Base-by-base conservation (phyloP, 1,140 invertebrate genomes). In the Drosophila equinoxialis region DNA sequence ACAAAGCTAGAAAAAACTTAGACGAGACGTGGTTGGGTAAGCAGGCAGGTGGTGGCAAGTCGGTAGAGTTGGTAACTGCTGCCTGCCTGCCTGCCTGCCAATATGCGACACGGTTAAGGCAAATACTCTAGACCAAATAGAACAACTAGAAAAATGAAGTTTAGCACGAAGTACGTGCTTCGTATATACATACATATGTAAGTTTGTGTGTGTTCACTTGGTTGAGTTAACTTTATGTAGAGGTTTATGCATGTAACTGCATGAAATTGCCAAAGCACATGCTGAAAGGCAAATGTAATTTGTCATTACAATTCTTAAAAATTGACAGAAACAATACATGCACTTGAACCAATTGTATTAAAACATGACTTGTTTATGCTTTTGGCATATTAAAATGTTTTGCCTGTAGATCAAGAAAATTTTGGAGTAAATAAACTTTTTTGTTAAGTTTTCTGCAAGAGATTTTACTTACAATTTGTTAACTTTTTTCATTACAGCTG, bases 1-100 rank as follows among this genome's bases (percentile, higher is more conserved):
- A 86, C 83, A 87, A 87, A 86, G 83, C 83, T 77, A 67, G 72
- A 86, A 85, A 85, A 51, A 87, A 83, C 76, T 67, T 70, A 69
- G 66, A 55, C 41, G 33, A 64, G 71, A 67, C 73, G 66, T 72
- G 72, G 73, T 69, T 71, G 55, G 58, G 54, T 54, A 70, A 51
- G 26, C 33, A 63, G 61, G 17, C 8, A 20, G 45, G n/a, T 45
- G 60, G 57, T 75, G 62, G 45, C 37, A 30, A 4, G 67, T 17
- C n/a, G 11, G 35, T 33, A 33, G 62, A 48, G n/a, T 26, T 14
- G n/a, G 41, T 41, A 41, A 7, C 35, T 51, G 45, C 45, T 51
- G 45, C 42, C 42, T 60, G 58, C 59, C 71, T 60, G 58, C 59
- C 71, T 51, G 45, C 42, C 42, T 60, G 58, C 60, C 72, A 68